Evolutionary conservation across 1,140 invertebrate species (phyloP).

Genomic region (Tetragnatha versicolor): DNA sequence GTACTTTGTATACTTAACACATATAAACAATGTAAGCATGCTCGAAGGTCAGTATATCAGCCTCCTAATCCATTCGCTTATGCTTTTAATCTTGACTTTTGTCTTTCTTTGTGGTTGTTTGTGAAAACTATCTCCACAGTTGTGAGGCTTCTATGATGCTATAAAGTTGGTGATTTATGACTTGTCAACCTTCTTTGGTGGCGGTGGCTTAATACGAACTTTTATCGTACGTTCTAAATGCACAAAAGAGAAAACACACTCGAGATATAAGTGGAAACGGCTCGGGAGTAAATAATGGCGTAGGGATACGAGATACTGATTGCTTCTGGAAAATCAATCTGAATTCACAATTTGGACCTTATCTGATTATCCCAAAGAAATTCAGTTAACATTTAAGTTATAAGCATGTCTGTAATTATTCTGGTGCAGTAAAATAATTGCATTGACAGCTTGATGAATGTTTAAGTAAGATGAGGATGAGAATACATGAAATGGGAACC

Average conservation of each 20-base stretch:
- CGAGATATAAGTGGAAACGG: too few relatives aligned
- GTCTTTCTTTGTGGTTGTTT: conserved; percentile 46
- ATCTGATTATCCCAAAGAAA: too few relatives aligned
- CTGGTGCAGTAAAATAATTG: too few relatives aligned
- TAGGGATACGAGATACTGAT: too few relatives aligned
- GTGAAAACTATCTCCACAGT: conserved; percentile 23
- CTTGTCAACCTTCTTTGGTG: conserved; percentile 45
- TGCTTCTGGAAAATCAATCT: too few relatives aligned
- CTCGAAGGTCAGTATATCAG: conserved; percentile 46
- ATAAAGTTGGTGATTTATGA: conserved; percentile 49
- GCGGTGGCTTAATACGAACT: conserved; percentile 33
- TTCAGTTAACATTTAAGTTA: too few relatives aligned
- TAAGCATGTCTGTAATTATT: too few relatives aligned
- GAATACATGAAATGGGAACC: too few relatives aligned
- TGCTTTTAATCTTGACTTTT: conserved; percentile 44
- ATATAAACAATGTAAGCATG: conserved; percentile 47
- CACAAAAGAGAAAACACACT: conserved; percentile 27
- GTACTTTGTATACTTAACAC: conserved; percentile 47
- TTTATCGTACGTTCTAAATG: conserved; percentile 31
- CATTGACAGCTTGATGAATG: too few relatives aligned
- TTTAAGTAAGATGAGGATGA: too few relatives aligned
- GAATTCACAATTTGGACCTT: too few relatives aligned
- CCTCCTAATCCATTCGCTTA: conserved; percentile 37
- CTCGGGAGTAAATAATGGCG: too few relatives aligned
- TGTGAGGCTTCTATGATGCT: conserved; percentile 45